Conservation (phyloP, 2,113 vertebrate species). For the Taxidea taxus region DNA sequence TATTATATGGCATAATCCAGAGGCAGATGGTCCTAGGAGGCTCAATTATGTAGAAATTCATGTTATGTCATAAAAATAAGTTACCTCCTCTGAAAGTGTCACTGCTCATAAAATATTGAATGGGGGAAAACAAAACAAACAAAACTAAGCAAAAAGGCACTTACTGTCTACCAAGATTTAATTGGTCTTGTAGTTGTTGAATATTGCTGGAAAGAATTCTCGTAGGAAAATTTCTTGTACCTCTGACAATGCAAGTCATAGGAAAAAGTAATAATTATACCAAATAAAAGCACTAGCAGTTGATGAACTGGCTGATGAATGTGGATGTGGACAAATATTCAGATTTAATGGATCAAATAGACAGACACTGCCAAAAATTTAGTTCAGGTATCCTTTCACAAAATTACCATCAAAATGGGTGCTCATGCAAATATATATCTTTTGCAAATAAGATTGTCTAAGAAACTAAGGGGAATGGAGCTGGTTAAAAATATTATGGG, state of each 20-base stretch:
- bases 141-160: neutral
- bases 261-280: neutral
- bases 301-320: neutral
- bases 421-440: neutral
- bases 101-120: neutral
- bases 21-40: neutral
- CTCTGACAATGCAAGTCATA: neutral
- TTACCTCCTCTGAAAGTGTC: neutral
- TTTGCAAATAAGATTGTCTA: neutral
- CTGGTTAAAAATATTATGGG: neutral
- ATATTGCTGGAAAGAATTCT: neutral
- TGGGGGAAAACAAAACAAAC: neutral
- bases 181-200: slow-evolving; percentile 12
- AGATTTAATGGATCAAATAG: neutral
- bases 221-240: neutral
- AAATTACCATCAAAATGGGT: neutral
- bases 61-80: neutral
- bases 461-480: neutral
- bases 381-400: neutral
- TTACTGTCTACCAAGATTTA: neutral
- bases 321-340: neutral
- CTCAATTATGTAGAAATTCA: neutral
- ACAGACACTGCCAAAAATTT: neutral
- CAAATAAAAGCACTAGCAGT: neutral
- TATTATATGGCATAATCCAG: neutral